Conservation (phyloP, 2,888 invertebrate genomes). For the Folsomia manolachei region DNA sequence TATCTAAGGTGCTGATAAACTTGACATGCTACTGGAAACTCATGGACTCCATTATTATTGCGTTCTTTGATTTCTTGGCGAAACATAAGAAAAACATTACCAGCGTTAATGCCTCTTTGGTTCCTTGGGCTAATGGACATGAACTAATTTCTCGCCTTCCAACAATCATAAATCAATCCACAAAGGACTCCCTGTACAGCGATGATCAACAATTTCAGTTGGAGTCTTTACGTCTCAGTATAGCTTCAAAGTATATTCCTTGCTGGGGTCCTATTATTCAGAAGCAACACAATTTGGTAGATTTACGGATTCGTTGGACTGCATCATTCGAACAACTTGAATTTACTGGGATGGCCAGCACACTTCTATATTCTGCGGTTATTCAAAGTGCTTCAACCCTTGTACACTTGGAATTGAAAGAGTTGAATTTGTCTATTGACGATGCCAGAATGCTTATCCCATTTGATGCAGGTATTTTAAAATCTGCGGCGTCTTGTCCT, state of each 20-base stretch:
- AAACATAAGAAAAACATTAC: slow-evolving; percentile 18
- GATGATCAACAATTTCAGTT: slow-evolving; percentile 23
- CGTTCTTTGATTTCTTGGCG: slow-evolving; percentile 31
- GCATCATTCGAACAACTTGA: slow-evolving; percentile 21
- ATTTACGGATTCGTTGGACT: slow-evolving; percentile 30
- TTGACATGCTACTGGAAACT: slow-evolving; percentile 30
- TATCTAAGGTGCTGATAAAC: slow-evolving; percentile 29
- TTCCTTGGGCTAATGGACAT: slow-evolving; percentile 28
- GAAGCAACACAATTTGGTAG: slow-evolving; percentile 28
- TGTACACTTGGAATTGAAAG: slow-evolving; percentile 29
- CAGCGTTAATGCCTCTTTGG: slow-evolving; percentile 19
- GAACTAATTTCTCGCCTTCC: slow-evolving; percentile 11
- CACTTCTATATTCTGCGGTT: slow-evolving; percentile 23
- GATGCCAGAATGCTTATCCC: slow-evolving; percentile 20
- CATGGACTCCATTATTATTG: slow-evolving; percentile 25
- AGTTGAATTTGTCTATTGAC: slow-evolving; percentile 22
- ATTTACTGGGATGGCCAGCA: slow-evolving; percentile 25
- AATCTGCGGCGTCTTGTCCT: slow-evolving; percentile 30
- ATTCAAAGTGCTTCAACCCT: slow-evolving; percentile 31
- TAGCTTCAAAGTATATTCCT: slow-evolving; percentile 26
- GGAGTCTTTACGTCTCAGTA: slow-evolving; percentile 26
- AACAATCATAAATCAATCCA: slow-evolving; percentile 5
- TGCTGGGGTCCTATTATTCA: slow-evolving; percentile 29
- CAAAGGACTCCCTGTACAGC: slow-evolving; percentile 18
- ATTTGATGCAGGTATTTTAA: slow-evolving; percentile 31